Evolutionary conservation across 1,140 invertebrate species (phyloP), one percentile per base, ranked within the genome.

Genomic region (Whitmania pigra): DNA sequence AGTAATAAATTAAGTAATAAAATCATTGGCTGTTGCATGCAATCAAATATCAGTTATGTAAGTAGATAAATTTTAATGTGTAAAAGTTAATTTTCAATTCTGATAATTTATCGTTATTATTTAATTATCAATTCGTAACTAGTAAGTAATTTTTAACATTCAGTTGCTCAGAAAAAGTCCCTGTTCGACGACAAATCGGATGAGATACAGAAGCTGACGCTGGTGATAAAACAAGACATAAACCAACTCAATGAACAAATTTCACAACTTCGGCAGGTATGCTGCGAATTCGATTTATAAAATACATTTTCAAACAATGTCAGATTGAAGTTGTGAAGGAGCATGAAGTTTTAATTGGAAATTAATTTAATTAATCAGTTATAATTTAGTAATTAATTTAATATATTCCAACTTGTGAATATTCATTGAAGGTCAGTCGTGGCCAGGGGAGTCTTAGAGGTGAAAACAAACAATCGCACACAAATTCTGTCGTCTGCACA

Each of bases 131-230:
- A 1, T 27, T 29, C 22, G n/a, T 27, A 43, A 9, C 11, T 5
- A 57, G 0, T 6, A 31, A 27, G 11, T 49, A 66, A 73, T 67
- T 75, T 25, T 72, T 76, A 79, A 75, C 79, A 88, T 86, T 57
- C 80, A 94, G 91, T 98, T 86, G 94, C 95, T 7, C 97, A 97
- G 84, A 89, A 90, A 78, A 96, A 94, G 82, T 95, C 93, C 0
- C 85, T 99, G 63, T 99, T 99, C 85, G 93, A 99, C 84, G 95
- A 98, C 71, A 81, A 81, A 36, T 90, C 93, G 63, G 85, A 89
- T 73, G 95, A 99, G 85, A 96, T 99, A 70, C 93, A 99, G 82
- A 93, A 98, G 81, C 82, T 99, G 54, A 97, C 94, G 0, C 94
- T 93, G 78, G 96, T 97, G 63, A 96, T 99, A 40, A 98, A 97